Percentiles rank a stretch among this genome's conserved stretches.
Conservation (phyloP, 2,113 vertebrate genomes). For the Nothobranchius furzeri region DNA sequence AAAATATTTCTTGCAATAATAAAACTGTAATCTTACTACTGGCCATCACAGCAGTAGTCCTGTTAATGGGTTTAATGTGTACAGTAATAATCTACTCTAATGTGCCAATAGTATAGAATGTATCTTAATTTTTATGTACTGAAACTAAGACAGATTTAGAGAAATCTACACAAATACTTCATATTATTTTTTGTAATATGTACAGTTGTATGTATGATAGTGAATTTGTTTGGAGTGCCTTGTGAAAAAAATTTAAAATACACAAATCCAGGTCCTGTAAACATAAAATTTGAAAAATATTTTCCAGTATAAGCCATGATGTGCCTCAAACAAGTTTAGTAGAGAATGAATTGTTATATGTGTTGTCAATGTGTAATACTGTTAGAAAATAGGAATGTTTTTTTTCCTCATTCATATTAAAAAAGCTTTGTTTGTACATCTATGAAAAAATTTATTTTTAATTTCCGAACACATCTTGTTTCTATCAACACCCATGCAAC, state of each 20-base stretch:
- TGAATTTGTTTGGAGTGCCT: slow-evolving; percentile 2
- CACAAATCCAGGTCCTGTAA: slow-evolving; percentile 28
- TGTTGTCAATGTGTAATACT: slow-evolving; percentile 6
- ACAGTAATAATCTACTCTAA: background rate
- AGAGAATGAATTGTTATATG: slow-evolving; percentile 1
- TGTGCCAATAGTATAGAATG: slow-evolving; percentile 1
- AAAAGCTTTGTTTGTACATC: slow-evolving; percentile 23
- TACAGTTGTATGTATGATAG: slow-evolving; percentile 6
- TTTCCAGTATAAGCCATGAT: background rate
- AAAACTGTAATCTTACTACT: background rate
- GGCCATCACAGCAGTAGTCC: background rate
- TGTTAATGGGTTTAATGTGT: background rate
- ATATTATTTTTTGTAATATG: slow-evolving; percentile 3
- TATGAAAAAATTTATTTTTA: slow-evolving; percentile 19
- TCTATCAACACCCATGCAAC: background rate
- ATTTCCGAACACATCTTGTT: background rate
- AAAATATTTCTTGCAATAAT: background rate
- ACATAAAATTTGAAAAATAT: slow-evolving; percentile 20
- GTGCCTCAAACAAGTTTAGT: slow-evolving; percentile 15
- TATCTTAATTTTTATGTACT: slow-evolving; percentile 5
- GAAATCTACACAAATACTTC: slow-evolving; percentile 1
- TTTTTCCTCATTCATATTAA: background rate
- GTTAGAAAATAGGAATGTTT: slow-evolving; percentile 22
- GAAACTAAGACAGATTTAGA: background rate
- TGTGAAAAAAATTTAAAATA: background rate